Conservation (phyloP, 2,113 vertebrate species). For the human (Homo sapiens) region DNA sequence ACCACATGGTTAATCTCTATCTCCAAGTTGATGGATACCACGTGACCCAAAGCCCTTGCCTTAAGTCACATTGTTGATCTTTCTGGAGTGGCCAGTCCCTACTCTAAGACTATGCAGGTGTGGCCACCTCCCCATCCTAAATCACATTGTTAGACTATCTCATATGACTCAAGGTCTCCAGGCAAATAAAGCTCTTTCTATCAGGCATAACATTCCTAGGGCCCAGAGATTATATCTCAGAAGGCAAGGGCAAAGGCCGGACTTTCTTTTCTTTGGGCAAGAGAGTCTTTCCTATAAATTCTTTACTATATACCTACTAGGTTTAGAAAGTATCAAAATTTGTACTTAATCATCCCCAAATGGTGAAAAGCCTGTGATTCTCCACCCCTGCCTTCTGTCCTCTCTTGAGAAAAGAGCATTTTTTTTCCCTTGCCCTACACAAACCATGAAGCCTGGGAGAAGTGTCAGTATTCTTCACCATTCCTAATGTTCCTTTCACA, state of each 20-base stretch:
- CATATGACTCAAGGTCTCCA: background rate
- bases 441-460: background rate
- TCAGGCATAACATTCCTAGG: background rate
- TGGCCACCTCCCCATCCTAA: background rate
- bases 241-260: background rate
- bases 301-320: background rate
- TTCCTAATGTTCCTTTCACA: background rate
- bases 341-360: background rate
- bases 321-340: background rate
- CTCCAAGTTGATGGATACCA: background rate
- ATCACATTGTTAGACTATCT: background rate
- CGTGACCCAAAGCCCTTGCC: background rate
- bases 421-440: background rate
- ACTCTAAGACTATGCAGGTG: background rate
- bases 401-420: background rate
- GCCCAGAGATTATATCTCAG: background rate
- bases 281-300: background rate
- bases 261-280: background rate
- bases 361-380: background rate
- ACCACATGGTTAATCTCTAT: background rate
- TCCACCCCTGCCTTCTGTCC: background rate
- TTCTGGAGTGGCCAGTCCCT: background rate
- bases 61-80: background rate
- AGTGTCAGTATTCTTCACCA: background rate
- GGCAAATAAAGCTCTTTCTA: background rate